Base-by-base conservation (phyloP, 1,140 invertebrate species). In the Samia ricini region DNA sequence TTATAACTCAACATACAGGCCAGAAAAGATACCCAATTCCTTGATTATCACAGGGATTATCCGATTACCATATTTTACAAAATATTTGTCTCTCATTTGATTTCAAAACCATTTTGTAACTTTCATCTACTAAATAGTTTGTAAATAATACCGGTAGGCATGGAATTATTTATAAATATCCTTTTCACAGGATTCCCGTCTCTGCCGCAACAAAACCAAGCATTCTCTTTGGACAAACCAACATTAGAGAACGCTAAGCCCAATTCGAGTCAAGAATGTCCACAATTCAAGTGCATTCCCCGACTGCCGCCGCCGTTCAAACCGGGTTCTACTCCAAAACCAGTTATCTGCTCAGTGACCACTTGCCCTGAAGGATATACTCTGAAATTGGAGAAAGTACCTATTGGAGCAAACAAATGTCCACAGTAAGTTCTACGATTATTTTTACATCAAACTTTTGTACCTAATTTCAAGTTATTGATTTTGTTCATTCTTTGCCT, bases 291-390 rank as follows among this genome's bases (percentile, higher is more conserved):
- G 33, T 94, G 93, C 68, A 75, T 91, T 2, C 89, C 82, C 3
- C 85, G 83, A 29, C 83, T 90, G 15, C 89, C 89, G 0, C 77
- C 88, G 12, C 62, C 70, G 1, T 61, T 60, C 24, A 61, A 60
- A 21, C 80, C 77, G 0, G 76, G 76, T 4, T 65, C 60, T 42
- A 76, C 70, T 2, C 76, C 66, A 0, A 59, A 78, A 15, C 81
- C 85, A 7, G 56, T 83, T 1, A 70, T 83, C 0, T 95, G 94
- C 67, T 86, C 91, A 1, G 80, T 92, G 19, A 91, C 91, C 2
- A 74, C 78, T 49, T 95, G 94, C 70, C 94, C 93, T 0, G 81
- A 87, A 0, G 88, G 90, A 2, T 95, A 93, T 64, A 90, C 84
- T 56, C 85, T 90, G 60, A 91, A 61, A 49, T 29, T 89, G 52